Percentiles rank a stretch among this genome's conserved stretches.
phyloP scores from a whole-genome alignment of 2,888 invertebrate species.

The Tetragnatha montana region DNA sequence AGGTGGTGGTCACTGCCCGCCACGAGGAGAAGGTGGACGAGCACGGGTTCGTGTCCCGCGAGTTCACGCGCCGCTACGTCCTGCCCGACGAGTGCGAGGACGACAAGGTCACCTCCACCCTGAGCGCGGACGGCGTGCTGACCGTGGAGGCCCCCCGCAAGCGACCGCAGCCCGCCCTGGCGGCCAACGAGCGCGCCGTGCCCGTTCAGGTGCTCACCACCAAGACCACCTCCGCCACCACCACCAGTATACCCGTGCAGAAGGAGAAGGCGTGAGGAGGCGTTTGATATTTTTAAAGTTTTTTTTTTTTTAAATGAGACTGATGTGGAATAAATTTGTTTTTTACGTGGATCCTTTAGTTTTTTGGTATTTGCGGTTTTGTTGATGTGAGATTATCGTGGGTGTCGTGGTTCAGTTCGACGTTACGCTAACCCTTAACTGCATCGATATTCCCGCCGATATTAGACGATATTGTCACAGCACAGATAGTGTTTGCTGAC shows the following conservation, averaged over 20 bases:
- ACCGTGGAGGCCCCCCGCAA: constrained; percentile 69
- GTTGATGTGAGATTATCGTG: too few species aligned
- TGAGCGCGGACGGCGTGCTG: constrained; percentile 72
- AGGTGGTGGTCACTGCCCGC: constrained; percentile 71
- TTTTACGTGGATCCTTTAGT: constrained; percentile 10
- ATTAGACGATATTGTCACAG: too few species aligned
- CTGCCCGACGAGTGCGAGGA: constrained; percentile 71
- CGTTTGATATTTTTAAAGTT: not conserved
- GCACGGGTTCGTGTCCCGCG: constrained; percentile 72
- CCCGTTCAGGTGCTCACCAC: constrained; percentile 56
- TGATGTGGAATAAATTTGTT: constrained; percentile 2
- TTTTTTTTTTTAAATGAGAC: not conserved
- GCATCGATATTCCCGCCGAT: too few species aligned
- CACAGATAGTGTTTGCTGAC: too few species aligned
- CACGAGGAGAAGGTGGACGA: constrained; percentile 73
- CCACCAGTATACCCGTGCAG: constrained; percentile 58
- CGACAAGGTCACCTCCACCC: constrained; percentile 71
- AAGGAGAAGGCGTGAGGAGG: not conserved
- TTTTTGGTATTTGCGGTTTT: constrained; percentile 25
- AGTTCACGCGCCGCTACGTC: constrained; percentile 72
- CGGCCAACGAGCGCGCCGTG: constrained; percentile 50
- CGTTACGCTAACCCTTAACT: not conserved
- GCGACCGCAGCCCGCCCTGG: constrained; percentile 38
- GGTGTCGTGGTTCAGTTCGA: too few species aligned
- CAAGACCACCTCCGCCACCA: not conserved